These are phyloP conservation scores for Triplophysa rosa DNA, from an alignment of 2,113 vertebrate species.

Conservation along the genomic window DNA sequence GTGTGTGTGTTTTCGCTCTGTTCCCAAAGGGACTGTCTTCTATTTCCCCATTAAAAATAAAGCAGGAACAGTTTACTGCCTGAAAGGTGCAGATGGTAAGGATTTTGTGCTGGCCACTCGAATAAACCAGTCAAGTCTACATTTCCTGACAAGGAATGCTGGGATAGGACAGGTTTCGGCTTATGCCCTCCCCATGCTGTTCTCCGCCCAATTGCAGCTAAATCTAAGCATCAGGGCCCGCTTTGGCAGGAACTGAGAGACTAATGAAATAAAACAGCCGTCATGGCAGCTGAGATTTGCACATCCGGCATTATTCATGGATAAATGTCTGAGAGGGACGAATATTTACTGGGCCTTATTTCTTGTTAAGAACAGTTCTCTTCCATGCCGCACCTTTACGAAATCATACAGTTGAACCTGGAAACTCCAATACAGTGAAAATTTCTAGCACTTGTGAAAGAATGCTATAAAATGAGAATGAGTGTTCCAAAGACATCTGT, in stretches of 20 bases:
- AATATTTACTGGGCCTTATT: conserved; percentile 8
- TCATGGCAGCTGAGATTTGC: conserved; percentile 42
- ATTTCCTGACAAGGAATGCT: conserved; percentile 20
- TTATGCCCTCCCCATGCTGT: neutral
- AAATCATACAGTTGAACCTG: neutral
- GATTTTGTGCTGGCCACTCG: conserved; percentile 39
- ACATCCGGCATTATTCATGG: conserved; percentile 44
- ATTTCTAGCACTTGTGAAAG: too few relatives aligned
- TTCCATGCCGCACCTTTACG: neutral
- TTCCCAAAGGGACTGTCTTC: conserved; percentile 52
- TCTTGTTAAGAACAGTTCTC: neutral
- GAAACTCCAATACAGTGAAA: too few relatives aligned
- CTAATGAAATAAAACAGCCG: conserved; percentile 47
- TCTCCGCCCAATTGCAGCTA: neutral
- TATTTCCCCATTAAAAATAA: conserved; percentile 53
- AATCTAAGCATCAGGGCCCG: conserved; percentile 27
- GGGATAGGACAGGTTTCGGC: neutral
- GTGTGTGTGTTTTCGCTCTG: conserved; percentile 40
- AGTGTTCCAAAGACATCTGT: too few relatives aligned
- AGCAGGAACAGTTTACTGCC: conserved; percentile 48
- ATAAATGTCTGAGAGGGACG: conserved; percentile 14
- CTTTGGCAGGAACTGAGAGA: conserved; percentile 29
- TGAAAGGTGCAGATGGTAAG: conserved; percentile 44
- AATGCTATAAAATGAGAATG: too few relatives aligned
- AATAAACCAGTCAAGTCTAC: conserved; percentile 28